Conservation (phyloP, 1,140 invertebrate species). For the Drosophila arawakana region DNA sequence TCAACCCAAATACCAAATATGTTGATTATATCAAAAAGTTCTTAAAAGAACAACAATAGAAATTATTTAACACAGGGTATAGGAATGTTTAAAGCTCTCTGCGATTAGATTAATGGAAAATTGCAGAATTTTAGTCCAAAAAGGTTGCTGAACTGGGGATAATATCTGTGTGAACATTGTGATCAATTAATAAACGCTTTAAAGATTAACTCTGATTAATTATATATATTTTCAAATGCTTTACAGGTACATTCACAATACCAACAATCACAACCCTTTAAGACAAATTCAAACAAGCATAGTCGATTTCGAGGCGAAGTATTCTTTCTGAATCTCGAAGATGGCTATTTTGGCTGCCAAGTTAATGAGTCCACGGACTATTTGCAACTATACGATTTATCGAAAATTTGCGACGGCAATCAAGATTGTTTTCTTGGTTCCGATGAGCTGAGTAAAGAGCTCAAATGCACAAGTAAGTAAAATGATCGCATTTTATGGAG, state of each 20-base stretch:
- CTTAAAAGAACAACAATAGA: background rate
- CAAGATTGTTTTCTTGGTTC: conserved; percentile 96
- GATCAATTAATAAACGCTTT: too few relatives aligned
- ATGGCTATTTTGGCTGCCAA: conserved; percentile 98
- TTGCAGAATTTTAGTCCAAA: too few relatives aligned
- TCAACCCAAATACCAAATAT: conserved; percentile 4
- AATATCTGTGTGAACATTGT: too few relatives aligned
- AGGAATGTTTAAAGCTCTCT: too few relatives aligned
- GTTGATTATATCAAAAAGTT: background rate
- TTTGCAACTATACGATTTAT: conserved; percentile 96
- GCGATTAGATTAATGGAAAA: too few relatives aligned
- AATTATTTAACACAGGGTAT: too few relatives aligned
- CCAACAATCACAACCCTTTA: conserved; percentile 74
- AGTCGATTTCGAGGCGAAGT: conserved; percentile 94
- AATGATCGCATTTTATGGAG: background rate
- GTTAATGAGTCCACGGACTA: conserved; percentile 97
- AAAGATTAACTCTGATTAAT: background rate
- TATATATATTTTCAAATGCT: conserved; percentile 42
- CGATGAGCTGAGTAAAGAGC: conserved; percentile 94
- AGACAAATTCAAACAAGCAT: conserved; percentile 78
- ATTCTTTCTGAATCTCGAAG: conserved; percentile 98
- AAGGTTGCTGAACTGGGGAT: too few relatives aligned
- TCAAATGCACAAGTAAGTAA: conserved; percentile 96
- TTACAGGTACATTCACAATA: conserved; percentile 90
- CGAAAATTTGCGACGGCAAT: conserved; percentile 95